Evolutionary conservation across 2,113 vertebrate species (phyloP).

Genomic region (Coryphaenoides rupestris): DNA sequence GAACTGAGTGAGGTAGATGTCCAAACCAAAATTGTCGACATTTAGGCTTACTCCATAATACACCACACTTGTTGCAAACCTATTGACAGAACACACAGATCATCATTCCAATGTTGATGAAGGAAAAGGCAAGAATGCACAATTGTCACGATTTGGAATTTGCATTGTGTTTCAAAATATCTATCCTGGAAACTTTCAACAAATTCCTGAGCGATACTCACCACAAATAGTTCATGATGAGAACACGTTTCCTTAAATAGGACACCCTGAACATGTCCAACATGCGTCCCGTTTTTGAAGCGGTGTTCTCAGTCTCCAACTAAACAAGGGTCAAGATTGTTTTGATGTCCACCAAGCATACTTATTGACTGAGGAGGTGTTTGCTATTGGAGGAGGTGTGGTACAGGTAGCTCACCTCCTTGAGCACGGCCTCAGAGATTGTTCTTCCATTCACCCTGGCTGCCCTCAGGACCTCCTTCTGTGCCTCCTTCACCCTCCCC

Average conservation of each 20-base stretch:
- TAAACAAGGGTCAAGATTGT: constrained; percentile 29
- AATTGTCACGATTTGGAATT: neutral
- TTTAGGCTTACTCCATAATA: constrained; percentile 86
- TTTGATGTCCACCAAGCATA: neutral
- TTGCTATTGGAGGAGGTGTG: neutral
- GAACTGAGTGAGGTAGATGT: constrained; percentile 90
- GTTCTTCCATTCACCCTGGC: constrained; percentile 71
- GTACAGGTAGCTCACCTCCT: constrained; percentile 63
- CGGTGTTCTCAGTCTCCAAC: constrained; percentile 59
- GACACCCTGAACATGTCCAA: constrained; percentile 75
- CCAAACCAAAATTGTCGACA: constrained; percentile 83
- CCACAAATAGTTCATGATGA: constrained; percentile 77
- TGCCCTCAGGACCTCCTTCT: constrained; percentile 72
- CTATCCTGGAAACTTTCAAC: neutral
- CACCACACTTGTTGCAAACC: constrained; percentile 84
- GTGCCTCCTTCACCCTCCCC: constrained; percentile 75
- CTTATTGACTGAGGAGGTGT: too few species aligned
- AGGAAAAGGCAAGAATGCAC: neutral
- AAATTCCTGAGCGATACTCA: constrained; percentile 55
- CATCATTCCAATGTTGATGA: too few species aligned
- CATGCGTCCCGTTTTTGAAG: constrained; percentile 55
- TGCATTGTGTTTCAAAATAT: neutral
- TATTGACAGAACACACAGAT: constrained; percentile 33
- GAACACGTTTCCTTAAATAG: constrained; percentile 70
- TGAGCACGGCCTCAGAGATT: constrained; percentile 65